A percentile compares a stretch with the other conserved stretches of the same genome.
Evolutionary conservation across 2,797 vertebrate species (phyloP).

Genomic region (Coregonus suidteri): DNA sequence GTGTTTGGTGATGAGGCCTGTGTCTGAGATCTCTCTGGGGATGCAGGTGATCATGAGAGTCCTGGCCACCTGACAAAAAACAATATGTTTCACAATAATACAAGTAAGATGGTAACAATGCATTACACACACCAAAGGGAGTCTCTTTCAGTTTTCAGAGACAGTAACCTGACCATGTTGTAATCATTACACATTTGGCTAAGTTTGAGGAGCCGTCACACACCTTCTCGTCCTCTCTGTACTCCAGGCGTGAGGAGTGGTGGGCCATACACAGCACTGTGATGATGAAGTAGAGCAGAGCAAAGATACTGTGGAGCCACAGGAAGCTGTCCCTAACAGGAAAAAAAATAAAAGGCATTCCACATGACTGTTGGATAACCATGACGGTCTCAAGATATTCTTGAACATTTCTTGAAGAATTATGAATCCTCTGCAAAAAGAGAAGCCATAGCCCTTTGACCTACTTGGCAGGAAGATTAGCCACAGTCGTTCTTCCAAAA

Average conservation of each 20-base stretch:
- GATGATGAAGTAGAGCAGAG: constrained; percentile 91
- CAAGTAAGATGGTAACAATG: background rate
- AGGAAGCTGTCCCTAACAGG: constrained; percentile 83
- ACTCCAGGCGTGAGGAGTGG: constrained; percentile 86
- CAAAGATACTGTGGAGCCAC: constrained; percentile 92
- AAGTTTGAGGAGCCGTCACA: constrained; percentile 39
- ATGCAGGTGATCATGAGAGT: constrained; percentile 93
- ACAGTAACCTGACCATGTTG: background rate
- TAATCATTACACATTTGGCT: background rate
- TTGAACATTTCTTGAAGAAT: background rate
- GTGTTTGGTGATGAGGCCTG: constrained; percentile 91
- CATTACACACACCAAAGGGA: background rate
- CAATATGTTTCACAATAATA: background rate
- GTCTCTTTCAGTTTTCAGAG: too few relatives aligned
- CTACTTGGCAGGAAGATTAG: constrained; percentile 89
- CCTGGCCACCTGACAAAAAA: constrained; percentile 79
- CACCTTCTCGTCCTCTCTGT: constrained; percentile 89
- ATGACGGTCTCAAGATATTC: background rate
- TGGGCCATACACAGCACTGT: constrained; percentile 90
- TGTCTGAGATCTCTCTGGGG: constrained; percentile 90
- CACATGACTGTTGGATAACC: background rate
- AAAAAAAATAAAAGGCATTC: constrained; percentile 10
- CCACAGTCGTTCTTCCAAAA: constrained; percentile 93
- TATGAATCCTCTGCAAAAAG: background rate
- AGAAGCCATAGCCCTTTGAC: constrained; percentile 51